These are phyloP conservation scores for Halictus rubicundus DNA, from an alignment of 1,140 invertebrate genomes.

Conservation along the genomic window DNA sequence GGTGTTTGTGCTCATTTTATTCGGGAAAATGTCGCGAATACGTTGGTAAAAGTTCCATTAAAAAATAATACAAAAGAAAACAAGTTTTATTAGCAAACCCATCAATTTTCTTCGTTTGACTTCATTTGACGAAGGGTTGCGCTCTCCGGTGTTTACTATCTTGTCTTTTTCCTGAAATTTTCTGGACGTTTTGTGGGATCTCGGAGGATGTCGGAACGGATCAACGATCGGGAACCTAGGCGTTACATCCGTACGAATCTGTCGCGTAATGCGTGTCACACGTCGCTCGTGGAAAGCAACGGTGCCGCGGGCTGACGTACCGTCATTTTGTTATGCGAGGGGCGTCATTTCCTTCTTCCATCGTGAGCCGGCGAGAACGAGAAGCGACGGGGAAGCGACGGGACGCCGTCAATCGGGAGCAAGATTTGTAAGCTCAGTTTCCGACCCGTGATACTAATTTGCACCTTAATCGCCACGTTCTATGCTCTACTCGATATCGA, in stretches of 20 bases:
- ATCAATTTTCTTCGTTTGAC: no score
- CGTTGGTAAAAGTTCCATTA: no score
- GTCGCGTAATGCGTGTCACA: conserved; percentile 66
- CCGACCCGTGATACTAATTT: no score
- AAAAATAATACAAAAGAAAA: no score
- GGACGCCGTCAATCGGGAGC: not conserved
- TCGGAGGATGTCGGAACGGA: not conserved
- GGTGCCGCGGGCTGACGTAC: conserved; percentile 54
- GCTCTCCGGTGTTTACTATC: no score
- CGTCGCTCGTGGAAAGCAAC: conserved; percentile 60
- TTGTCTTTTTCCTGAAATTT: no score
- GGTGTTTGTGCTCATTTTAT: no score
- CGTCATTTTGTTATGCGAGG: conserved; percentile 67
- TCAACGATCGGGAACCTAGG: not conserved
- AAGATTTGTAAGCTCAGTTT: conserved; percentile 1
- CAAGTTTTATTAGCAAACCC: no score
- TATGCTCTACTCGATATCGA: no score
- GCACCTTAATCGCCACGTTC: no score
- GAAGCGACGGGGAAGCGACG: not conserved
- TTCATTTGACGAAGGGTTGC: no score
- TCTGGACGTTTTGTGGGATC: not conserved
- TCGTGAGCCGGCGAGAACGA: conserved; percentile 23
- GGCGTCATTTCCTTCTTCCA: conserved; percentile 70
- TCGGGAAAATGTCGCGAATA: no score
- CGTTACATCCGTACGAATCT: conserved; percentile 37